Base-by-base conservation (phyloP, 1,140 invertebrate species). In the Drosophila subpulchrella region DNA sequence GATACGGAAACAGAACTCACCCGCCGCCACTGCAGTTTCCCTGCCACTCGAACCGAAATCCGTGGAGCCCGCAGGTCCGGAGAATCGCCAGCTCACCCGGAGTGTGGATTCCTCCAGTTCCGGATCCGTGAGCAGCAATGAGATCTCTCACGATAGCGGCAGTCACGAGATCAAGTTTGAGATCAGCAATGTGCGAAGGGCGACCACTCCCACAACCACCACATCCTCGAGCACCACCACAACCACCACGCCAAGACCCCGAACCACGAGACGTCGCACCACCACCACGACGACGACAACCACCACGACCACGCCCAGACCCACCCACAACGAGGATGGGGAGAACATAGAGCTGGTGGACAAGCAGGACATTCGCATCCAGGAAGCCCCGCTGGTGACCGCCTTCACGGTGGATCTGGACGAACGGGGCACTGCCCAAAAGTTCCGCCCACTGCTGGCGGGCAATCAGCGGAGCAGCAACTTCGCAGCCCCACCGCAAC, bases 331-430 rank as follows among this genome's bases (percentile, higher is more conserved):
- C 66, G 94, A 94, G 70, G 95, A 95, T 86, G 95, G 93, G 32
- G 94, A 95, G 91, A 94, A 95, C 78, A 94, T 94, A 53, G 94
- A 94, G 80, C 92, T 94, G 73, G 94, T 95, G 2, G 94, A 94
- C 81, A 94, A 95, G 80, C 94, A 95, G 75, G 95, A 96, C 58
- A 96, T 97, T 11, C 96, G 96, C 84, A 96, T 97, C 50, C 96
- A 96, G 81, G 94, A 95, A 72, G 96, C 96, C 6, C 96, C 96
- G 0, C 81, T 97, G 34, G 95, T 97, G 1, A 96, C 96, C 1
- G 96, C 96, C 0, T 97, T 97, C 78, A 97, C 96, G 0, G 95
- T 97, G 3, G 96, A 97, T 75, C 95, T 97, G 90, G 96, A 97
- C 79, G 95, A 95, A 53, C 93, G 93, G 32, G 96, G 96, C 1